phyloP scores from a whole-genome alignment of 2,888 invertebrate genomes.

The Leptinotarsa peninsularis region DNA sequence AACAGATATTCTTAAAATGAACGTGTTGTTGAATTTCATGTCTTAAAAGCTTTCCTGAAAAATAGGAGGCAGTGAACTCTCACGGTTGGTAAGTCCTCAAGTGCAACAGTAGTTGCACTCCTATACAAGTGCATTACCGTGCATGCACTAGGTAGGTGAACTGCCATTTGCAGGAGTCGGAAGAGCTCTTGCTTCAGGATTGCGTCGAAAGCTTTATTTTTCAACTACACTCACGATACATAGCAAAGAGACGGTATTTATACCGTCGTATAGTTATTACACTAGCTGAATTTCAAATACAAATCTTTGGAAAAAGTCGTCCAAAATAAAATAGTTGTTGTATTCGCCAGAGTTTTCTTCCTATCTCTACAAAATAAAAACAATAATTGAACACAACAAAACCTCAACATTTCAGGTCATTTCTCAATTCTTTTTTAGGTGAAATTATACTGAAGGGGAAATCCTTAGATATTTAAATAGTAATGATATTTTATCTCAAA shows the following conservation, averaged over 20 bases:
- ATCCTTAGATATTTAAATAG: too few species aligned
- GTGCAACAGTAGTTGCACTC: not conserved
- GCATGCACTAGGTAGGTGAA: not conserved
- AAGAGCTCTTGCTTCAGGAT: not conserved
- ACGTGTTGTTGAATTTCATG: not conserved
- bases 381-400: too few species aligned
- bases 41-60: not conserved
- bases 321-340: too few species aligned
- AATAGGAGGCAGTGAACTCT: not conserved
- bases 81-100: not conserved
- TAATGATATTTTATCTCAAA: too few species aligned
- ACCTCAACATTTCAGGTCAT: too few species aligned
- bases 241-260: not conserved
- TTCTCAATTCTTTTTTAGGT: too few species aligned
- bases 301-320: too few species aligned
- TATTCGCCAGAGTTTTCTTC: too few species aligned
- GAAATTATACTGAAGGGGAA: too few species aligned
- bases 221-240: not conserved
- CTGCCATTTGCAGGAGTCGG: slow-evolving; percentile 3
- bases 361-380: too few species aligned
- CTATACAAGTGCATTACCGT: not conserved
- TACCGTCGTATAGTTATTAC: not conserved
- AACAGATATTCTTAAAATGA: too few species aligned
- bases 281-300: not conserved
- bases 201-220: slow-evolving; percentile 3